Percentiles rank a stretch among this genome's conserved stretches.
phyloP scores from a whole-genome alignment of 2,113 vertebrate genomes.

The Myotis lucifugus region DNA sequence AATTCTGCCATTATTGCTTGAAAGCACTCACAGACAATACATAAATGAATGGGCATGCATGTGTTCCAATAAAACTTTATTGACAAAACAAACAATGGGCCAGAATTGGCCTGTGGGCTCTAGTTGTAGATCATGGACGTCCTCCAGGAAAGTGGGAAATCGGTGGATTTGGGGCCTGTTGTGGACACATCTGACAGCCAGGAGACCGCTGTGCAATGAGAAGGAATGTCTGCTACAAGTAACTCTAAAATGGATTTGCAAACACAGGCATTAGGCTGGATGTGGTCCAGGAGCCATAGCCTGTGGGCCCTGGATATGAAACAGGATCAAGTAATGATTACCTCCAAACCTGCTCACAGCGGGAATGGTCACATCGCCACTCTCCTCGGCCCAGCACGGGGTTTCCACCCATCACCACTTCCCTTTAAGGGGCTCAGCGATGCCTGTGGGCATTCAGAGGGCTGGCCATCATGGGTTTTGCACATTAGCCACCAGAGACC shows the following conservation, averaged over 20 bases:
- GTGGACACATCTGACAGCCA: neutral
- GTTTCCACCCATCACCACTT: neutral
- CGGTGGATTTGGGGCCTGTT: neutral
- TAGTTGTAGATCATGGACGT: neutral
- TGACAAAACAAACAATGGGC: neutral
- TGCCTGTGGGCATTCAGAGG: neutral
- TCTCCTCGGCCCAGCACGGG: neutral
- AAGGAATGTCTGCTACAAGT: neutral
- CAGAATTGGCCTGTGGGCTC: neutral
- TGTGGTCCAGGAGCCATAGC: neutral
- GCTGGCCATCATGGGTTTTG: neutral
- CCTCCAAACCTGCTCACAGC: neutral
- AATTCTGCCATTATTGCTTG: neutral
- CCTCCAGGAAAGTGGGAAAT: neutral
- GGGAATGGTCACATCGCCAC: neutral
- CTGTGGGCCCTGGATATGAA: neutral
- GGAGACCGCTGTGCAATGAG: neutral
- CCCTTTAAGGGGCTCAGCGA: neutral
- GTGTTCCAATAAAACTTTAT: slow-evolving; percentile 23
- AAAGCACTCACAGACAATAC: neutral
- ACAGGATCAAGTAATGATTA: neutral
- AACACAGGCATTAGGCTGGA: neutral
- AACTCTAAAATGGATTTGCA: neutral
- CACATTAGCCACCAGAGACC: neutral
- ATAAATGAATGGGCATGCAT: neutral